Evolutionary conservation across 2,113 vertebrate genomes (phyloP), one percentile per base, ranked within the genome.

Genomic region (human): DNA sequence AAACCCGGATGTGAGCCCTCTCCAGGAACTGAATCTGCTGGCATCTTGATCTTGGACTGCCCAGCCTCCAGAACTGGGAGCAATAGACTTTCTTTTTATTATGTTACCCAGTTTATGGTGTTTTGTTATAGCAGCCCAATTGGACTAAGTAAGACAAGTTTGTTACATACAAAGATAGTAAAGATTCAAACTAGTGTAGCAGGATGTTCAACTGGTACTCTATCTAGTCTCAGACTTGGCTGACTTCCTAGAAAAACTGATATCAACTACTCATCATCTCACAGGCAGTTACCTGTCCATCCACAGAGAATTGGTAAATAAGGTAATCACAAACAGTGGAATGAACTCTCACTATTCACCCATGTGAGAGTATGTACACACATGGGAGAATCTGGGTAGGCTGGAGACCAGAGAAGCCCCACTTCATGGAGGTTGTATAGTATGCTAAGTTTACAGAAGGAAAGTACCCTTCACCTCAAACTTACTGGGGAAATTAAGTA

Each of bases 341-440:
- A 30, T 68, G 27, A 90, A 35, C 40, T 84, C 32, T 61, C 48
- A 80, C 61, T 18, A 52, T 30, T 61, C 86, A 59, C 12, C 59
- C 40, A 20, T 0, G 1, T 61, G 2, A 57, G 25, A 32, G 2
- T 76, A 0, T 68, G 38, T 30, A 20, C 12, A 48, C 38, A 78
- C 40, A 1, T 3, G 23, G 38, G 25, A 52, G 20, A 84, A 14
- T 76, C 17, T 50, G 27, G 35, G 32, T 16, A 14, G 23, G 27
- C 5, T 89, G 59, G 55, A 84, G 32, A 76, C 40, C 32, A 78
- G 79, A 52, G 14, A 85, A 14, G 18, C 50, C 50, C 13, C 61
- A 64, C 17, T n/a, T 72, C n/a, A 11, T 7, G 40, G 22, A 84
- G 50, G 16, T 17, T 78, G n/a, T 27, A 32, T 30, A 3, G 14